Base-by-base conservation (phyloP, 2,113 vertebrate genomes). In the Pao palembangensis region DNA sequence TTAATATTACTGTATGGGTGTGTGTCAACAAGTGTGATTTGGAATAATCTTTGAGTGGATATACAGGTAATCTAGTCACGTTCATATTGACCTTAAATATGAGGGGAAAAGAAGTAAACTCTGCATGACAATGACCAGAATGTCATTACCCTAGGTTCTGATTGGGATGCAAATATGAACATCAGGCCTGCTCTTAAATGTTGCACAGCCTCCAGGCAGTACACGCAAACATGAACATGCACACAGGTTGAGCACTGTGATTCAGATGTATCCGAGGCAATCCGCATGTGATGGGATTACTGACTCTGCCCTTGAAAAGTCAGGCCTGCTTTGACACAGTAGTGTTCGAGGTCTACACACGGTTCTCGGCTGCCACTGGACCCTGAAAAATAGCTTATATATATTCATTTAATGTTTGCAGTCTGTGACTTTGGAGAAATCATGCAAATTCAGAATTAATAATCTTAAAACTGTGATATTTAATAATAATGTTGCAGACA, bases 201-300 rank as follows among this genome's bases (percentile, higher is more conserved):
- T 72, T 65, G 56, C 62, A 74, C 71, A 78, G 64, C 69, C 65
- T 67, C 17, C 3, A 47, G 63, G 28, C 20, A 56, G 69, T 43
- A 61, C 61, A 58, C 46, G 64, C 76, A 86, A 82, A 77, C 63
- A 76, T 67, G 60, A 81, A 75, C 74, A 64, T 49, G 51, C 71
- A 69, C 64, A 68, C 73, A 79, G 80, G 84, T 66, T 77, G 74
- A 78, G 58, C 14, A 16, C 71, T 85, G 88, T 84, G 85, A 85
- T 76, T 90, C 81, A 85, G 41, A 73, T 74, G 61, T 52, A 71
- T 71, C 41, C 28, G 4, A 67, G 69, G 67, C 77, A 83, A 85
- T 84, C 76, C 71, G 67, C 78, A 61, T 75, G 69, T 71, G 72
- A 68, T 67, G 59, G 55, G 76, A 80, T 67, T 61, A 51, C 55